Percentiles rank a stretch among this genome's conserved stretches.
Conservation (phyloP, 2,797 vertebrate genomes). For the Sparidentex hasta region DNA sequence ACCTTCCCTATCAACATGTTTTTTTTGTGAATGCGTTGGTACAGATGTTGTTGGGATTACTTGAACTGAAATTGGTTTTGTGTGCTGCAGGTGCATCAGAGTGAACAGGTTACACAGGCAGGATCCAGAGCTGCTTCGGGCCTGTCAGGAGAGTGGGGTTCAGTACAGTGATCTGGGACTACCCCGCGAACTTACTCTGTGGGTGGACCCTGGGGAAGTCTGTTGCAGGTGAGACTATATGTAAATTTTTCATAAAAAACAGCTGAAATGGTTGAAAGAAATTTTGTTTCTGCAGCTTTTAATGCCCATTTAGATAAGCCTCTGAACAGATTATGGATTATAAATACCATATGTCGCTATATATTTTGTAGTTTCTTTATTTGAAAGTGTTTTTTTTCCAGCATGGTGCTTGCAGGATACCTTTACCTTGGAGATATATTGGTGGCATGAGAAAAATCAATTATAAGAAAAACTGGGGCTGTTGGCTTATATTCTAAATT, state of each 20-base stretch:
- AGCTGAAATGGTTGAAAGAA: not conserved
- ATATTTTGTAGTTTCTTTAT: too few species aligned
- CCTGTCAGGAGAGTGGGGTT: slow-evolving; percentile 81
- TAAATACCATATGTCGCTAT: too few species aligned
- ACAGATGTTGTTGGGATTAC: not conserved
- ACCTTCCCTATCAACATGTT: not conserved
- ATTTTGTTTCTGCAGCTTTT: not conserved
- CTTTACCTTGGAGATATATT: too few species aligned
- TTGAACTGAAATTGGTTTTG: not conserved
- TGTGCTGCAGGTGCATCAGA: slow-evolving; percentile 81
- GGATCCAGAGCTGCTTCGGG: slow-evolving; percentile 81
- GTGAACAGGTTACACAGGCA: slow-evolving; percentile 78
- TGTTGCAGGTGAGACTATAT: slow-evolving; percentile 82
- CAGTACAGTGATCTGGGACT: slow-evolving; percentile 79
- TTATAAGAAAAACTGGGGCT: too few species aligned
- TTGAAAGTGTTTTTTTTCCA: too few species aligned
- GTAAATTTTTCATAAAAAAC: not conserved
- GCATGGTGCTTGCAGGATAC: too few species aligned
- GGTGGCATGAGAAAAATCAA: too few species aligned
- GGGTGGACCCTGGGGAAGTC: slow-evolving; percentile 86
- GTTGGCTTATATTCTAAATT: too few species aligned
- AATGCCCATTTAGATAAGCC: not conserved
- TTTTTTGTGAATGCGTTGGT: not conserved
- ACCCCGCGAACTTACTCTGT: slow-evolving; percentile 82
- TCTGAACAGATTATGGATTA: too few species aligned